These are phyloP conservation scores for Nasonovia ribisnigri DNA, from an alignment of 2,888 invertebrate genomes.

Conservation along the genomic window DNA sequence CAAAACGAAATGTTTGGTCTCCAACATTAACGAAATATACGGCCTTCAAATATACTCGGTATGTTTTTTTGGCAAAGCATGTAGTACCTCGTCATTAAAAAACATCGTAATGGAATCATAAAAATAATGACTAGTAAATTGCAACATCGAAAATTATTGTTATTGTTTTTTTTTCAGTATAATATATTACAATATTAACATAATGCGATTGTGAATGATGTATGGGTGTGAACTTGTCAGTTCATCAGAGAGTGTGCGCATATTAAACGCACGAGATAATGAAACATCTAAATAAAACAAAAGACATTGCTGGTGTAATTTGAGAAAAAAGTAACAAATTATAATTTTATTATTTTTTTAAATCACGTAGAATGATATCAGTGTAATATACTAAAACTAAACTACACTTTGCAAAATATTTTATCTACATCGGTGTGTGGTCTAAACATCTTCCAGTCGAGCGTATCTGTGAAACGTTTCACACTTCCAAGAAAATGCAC, in stretches of 20 bases:
- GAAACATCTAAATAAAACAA: slow-evolving; percentile 26
- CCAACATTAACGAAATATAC: slow-evolving; percentile 16
- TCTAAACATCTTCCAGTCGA: neutral
- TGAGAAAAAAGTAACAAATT: neutral
- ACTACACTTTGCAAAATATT: neutral
- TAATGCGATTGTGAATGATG: neutral
- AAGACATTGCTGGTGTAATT: neutral
- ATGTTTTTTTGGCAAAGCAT: neutral
- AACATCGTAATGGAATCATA: slow-evolving; percentile 5
- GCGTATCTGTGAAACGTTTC: no score
- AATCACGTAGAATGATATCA: neutral
- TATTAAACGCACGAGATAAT: neutral
- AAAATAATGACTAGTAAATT: slow-evolving; percentile 31
- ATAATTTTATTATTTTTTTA: neutral
- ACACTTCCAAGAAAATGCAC: neutral
- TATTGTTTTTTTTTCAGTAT: slow-evolving; percentile 21
- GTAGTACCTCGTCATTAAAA: slow-evolving; percentile 43
- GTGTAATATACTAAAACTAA: neutral
- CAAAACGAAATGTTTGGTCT: slow-evolving; percentile 23
- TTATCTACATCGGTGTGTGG: neutral
- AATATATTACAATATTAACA: slow-evolving; percentile 47
- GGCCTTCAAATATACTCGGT: slow-evolving; percentile 50
- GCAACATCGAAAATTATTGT: slow-evolving; percentile 44
- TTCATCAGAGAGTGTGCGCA: neutral
- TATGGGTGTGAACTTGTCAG: slow-evolving; percentile 21